Base-by-base conservation (phyloP, 2,888 invertebrate genomes). In the Agonopterix subpropinquella region DNA sequence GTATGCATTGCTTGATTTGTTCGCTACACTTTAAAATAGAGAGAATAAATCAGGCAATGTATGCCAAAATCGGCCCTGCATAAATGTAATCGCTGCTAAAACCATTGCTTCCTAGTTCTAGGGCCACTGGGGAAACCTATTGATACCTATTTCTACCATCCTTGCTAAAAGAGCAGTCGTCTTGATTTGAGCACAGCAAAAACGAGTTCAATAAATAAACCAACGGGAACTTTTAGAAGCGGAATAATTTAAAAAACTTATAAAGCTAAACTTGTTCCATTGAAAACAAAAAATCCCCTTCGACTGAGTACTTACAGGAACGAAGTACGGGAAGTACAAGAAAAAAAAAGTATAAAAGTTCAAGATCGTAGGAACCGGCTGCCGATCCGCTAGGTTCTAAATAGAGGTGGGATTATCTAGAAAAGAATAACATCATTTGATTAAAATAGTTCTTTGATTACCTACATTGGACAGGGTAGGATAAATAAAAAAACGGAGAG, bases 261-360 rank as follows among this genome's bases (percentile, higher is more conserved):
- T 48, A 35, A 41, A 49, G 10, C n/a, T 11, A 11, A 11, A 36
- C 36, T 36, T 13, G 36, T 13, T 44, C 44, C 11, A 46, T 42
- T 46, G 28, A 43, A 39, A 46, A 46, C 43, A 49, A 49, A 49
- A 45, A 44, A 11, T 10, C 45, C 43, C 11, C 7, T 10, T 18
- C n/a, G 18, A 36, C 41, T 36, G 41, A 11, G 46, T 36, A 45
- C 42, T 42, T 4, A 13, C 39, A 45, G 41, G 18, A 41, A 49
- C 18, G 45, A 28, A 28, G 28, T 28, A 28, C 28, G 43, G 39
- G 43, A 46, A 41, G 28, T 8, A 39, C 35, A 11, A 49, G 37
- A 47, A 50, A 50, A 37, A 43, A n/a, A 47, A 43, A 28, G 15
- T n/a, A 41, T 37, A 49, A 49, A 48, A 49, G 49, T 45, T 45